Conservation (phyloP, 2,888 invertebrate species). For the Zaprionus obscuricornis region DNA sequence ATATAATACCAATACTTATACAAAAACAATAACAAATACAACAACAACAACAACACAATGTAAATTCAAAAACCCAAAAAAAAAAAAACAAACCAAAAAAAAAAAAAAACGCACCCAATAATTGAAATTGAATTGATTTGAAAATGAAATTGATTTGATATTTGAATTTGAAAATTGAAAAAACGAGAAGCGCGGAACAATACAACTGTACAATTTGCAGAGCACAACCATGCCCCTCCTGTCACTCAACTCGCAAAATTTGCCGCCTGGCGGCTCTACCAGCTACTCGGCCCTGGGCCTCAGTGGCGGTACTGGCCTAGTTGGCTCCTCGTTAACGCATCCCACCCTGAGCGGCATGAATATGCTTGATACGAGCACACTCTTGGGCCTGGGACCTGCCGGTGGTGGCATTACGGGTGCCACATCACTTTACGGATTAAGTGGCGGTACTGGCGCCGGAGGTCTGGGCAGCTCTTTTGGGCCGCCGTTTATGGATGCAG, state of each 20-base stretch:
- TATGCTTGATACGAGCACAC: slow-evolving; percentile 79
- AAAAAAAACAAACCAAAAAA: slow-evolving; percentile 5
- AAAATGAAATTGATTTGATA: slow-evolving; percentile 29
- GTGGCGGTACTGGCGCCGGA: slow-evolving; percentile 72
- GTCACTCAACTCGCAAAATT: slow-evolving; percentile 84
- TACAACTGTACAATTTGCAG: slow-evolving; percentile 85
- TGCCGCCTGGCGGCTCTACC: slow-evolving; percentile 82
- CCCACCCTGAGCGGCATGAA: slow-evolving; percentile 81
- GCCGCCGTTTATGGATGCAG: slow-evolving; percentile 80
- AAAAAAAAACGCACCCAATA: slow-evolving; percentile 40
- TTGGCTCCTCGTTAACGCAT: slow-evolving; percentile 81
- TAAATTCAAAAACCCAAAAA: slow-evolving; percentile 39
- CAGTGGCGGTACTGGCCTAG: slow-evolving; percentile 74
- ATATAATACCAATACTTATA: slow-evolving; percentile 26
- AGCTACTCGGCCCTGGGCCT: slow-evolving; percentile 83
- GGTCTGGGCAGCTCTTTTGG: slow-evolving; percentile 80
- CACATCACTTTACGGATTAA: slow-evolving; percentile 76
- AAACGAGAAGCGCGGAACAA: slow-evolving; percentile 82
- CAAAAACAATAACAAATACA: slow-evolving; percentile 22
- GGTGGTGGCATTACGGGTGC: slow-evolving; percentile 73
- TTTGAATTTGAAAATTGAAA: slow-evolving; percentile 27
- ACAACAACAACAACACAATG: slow-evolving; percentile 31
- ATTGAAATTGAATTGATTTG: slow-evolving; percentile 21
- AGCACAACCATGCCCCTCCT: slow-evolving; percentile 87
- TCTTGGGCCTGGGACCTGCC: slow-evolving; percentile 64